Evolutionary conservation across 2,797 vertebrate genomes (phyloP), one percentile per base, ranked within the genome.

Genomic region (Allobates femoralis): DNA sequence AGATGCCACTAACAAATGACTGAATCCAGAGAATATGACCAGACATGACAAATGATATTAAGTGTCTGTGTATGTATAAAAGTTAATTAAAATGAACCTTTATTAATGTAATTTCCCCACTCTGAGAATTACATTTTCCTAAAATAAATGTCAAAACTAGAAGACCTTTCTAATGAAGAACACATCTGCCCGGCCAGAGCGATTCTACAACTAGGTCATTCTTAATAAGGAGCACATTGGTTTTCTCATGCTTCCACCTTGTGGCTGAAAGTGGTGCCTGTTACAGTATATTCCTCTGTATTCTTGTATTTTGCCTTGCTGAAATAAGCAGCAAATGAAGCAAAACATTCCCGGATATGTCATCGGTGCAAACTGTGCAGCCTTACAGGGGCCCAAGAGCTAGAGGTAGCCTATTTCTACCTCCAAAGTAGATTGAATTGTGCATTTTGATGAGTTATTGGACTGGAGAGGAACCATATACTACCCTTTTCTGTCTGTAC

Each of bases 191-290:
- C 16, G 30, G 58, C 21, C 30, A n/a, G 53, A 58, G 30, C 0
- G 10, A 55, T 23, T 32, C 75, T 79, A 30, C 23, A 79, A 78
- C 58, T 79, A 60, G 53, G 76, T 79, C 76, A 58, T 34, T 19
- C 10, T 37, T 7, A 34, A 3, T 41, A 56, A 58, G 51, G 10
- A 32, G 23, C 53, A 34, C 11, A 56, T 58, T 55, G 19, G 53
- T 78, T 55, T 55, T 34, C 51, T 55, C n/a, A 2, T 78, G 55
- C 53, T 12, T 37, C 76, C 53, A 26, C 41, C 76, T 58, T 58
- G 76, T 55, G 75, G 75, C 51, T 58, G 75, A 3, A 53, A 77
- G 1, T 30, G 18, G 28, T 8, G 3, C 34, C 23, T 2, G 23
- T 26, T 64, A 11, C 41, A 46, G 41, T 46, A 18, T 53, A 53